Percentiles rank a stretch among this genome's conserved stretches.
Conservation (phyloP, 2,888 invertebrate species). For the Microplitis deprimator region DNA sequence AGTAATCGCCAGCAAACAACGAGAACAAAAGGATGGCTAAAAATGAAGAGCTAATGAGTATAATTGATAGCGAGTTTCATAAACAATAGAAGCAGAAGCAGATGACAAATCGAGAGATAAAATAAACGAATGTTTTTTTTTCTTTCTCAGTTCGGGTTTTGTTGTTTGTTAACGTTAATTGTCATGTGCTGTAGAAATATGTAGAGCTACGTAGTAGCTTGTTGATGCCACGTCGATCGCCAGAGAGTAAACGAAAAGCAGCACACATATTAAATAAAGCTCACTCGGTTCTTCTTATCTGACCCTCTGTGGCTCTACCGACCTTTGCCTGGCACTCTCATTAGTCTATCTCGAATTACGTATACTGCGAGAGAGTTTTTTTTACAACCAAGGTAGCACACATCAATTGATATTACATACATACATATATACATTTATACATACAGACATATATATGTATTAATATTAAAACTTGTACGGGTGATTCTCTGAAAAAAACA, state of each 20-base stretch:
- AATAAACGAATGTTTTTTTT: conserved; percentile 22
- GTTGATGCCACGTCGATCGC: conserved; percentile 20
- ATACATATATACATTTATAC: neutral
- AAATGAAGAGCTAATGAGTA: conserved; percentile 6
- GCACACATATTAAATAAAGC: conserved; percentile 1
- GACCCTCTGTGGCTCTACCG: conserved; percentile 35
- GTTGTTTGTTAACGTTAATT: conserved; percentile 15
- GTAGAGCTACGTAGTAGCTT: conserved; percentile 1
- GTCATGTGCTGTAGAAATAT: conserved; percentile 6
- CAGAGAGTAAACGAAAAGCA: conserved; percentile 6
- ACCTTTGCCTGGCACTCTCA: conserved; percentile 41
- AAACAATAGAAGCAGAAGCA: neutral
- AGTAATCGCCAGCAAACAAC: conserved; percentile 15
- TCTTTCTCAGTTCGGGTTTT: neutral
- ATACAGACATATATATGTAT: no score
- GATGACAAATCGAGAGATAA: conserved; percentile 29
- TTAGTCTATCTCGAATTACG: conserved; percentile 42
- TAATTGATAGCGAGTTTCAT: neutral
- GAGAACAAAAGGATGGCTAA: conserved; percentile 22
- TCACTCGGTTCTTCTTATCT: conserved; percentile 37
- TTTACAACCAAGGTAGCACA: conserved; percentile 24
- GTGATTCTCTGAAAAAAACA: neutral
- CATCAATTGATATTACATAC: conserved; percentile 3
- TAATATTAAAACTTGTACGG: no score
- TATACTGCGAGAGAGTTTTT: conserved; percentile 23